A percentile compares a stretch with the other conserved stretches of the same genome.
These are phyloP conservation scores for Drepana falcataria DNA, from an alignment of 2,888 invertebrate species.

Conservation along the genomic window DNA sequence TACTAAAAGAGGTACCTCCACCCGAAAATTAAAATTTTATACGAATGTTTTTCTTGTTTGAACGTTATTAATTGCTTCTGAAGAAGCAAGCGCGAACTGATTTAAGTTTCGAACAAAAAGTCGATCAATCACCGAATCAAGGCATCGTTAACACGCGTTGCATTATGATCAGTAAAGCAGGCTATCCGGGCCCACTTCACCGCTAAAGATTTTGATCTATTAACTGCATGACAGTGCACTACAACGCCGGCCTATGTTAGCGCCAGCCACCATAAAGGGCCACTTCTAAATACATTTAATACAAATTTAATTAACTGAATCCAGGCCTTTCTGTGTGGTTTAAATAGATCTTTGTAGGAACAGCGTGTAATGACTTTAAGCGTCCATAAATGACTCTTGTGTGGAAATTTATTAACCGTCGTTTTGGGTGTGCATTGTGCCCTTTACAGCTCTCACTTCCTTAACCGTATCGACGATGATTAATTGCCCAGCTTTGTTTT, in stretches of 20 bases:
- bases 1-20: no score
- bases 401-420: constrained; percentile 66
- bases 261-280: constrained; percentile 66
- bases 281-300: constrained; percentile 61
- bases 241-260: constrained; percentile 58
- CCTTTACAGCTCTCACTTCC: constrained; percentile 48
- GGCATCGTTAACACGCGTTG: constrained; percentile 67
- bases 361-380: constrained; percentile 73
- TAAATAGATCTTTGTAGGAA: constrained; percentile 65
- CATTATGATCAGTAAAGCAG: constrained; percentile 67
- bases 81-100: constrained; percentile 54
- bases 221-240: constrained; percentile 63
- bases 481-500: constrained; percentile 48
- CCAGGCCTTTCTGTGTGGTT: constrained; percentile 58
- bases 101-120: constrained; percentile 54
- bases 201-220: constrained; percentile 73
- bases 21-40: background rate
- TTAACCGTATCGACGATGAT: constrained; percentile 49
- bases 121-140: constrained; percentile 72
- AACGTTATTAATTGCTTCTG: constrained; percentile 49
- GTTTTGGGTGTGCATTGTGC: constrained; percentile 55
- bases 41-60: constrained; percentile 13
- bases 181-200: constrained; percentile 58
- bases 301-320: constrained; percentile 76
- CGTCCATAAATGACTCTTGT: constrained; percentile 67